Base-by-base conservation (phyloP, 2,888 invertebrate genomes). In the Campoletis raptor region DNA sequence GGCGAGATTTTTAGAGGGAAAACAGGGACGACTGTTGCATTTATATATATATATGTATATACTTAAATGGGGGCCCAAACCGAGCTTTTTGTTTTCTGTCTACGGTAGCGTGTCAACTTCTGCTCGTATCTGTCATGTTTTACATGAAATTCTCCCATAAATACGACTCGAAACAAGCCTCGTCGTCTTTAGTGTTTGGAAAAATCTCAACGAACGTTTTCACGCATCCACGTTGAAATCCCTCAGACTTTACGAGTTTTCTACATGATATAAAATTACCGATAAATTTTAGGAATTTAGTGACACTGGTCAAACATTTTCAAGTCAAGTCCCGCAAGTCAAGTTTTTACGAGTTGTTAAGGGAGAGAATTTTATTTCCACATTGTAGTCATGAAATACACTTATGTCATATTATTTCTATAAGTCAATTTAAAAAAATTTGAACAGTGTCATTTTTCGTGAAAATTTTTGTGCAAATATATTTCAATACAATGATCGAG, bases 21-120 rank as follows among this genome's bases (percentile, higher is more conserved):
- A 81, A 67, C 72, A 73, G 81, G 70, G 69, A 83, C 74, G 72
- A 79, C 45, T 57, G 48, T 30, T 21, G 15, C 54, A 54, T 57
- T 15, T 18, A 69, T 9, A 52, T 80, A 81, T 83, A 70, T 67
- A 74, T 81, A n/a, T 36, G 18, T 83, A 70, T 67, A 74, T 81
- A n/a, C 12, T 18, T 66, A 66, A 83, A 70, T 66, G 69, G 80
- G 18, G 81, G 73, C 81, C 74, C 67, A 76, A 88, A 78, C 80
- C 61, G 86, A 84, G 81, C 83, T 85, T 88, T 92, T 90, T 90
- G 91, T 90, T 90, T 90, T 89, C 82, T 87, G 88, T 76, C 77
- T 87, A 66, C 80, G 81, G 79, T 88, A 88, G 87, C 91, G 89
- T 90, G 89, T 91, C 92, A 89, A 88, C 89, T 89, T 90, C 89